Percentiles rank a stretch among this genome's conserved stretches.
phyloP scores from a whole-genome alignment of 2,797 vertebrate species.

The Neopelma chrysocephalum region DNA sequence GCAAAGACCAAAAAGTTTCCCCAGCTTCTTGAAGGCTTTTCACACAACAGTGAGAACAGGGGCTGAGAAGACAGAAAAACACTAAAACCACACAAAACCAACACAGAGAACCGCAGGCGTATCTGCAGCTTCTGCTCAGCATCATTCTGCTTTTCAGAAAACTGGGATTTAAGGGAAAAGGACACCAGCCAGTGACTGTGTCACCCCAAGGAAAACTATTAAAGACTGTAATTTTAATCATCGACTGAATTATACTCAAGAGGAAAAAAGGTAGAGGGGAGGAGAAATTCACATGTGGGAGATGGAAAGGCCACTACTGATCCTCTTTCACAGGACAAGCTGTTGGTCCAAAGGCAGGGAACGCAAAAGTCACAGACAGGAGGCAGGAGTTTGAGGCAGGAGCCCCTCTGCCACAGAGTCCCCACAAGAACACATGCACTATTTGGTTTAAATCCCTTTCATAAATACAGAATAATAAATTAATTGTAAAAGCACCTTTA shows the following conservation, averaged over 20 bases:
- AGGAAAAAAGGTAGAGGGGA: background rate
- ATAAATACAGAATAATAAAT: constrained; percentile 73
- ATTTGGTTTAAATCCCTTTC: constrained; percentile 64
- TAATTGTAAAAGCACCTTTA: constrained; percentile 65
- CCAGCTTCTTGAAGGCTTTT: background rate
- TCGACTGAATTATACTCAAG: background rate
- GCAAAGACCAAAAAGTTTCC: background rate
- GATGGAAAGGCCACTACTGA: background rate
- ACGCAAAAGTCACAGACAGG: constrained; percentile 9
- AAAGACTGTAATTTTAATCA: background rate
- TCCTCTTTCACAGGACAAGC: constrained; percentile 33
- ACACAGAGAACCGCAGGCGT: background rate
- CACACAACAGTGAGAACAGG: background rate
- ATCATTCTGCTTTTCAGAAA: background rate
- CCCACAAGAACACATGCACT: background rate
- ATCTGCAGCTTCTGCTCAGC: background rate
- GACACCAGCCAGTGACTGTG: background rate
- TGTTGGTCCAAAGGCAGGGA: constrained; percentile 46
- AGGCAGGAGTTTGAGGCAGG: background rate
- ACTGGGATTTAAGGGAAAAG: background rate
- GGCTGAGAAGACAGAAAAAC: background rate
- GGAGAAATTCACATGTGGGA: background rate
- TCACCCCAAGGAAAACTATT: background rate
- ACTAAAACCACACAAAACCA: background rate
- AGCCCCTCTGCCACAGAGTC: constrained; percentile 36